phyloP scores from a whole-genome alignment of 1,140 invertebrate species.

The Pseudomyrmex flavicornis region DNA sequence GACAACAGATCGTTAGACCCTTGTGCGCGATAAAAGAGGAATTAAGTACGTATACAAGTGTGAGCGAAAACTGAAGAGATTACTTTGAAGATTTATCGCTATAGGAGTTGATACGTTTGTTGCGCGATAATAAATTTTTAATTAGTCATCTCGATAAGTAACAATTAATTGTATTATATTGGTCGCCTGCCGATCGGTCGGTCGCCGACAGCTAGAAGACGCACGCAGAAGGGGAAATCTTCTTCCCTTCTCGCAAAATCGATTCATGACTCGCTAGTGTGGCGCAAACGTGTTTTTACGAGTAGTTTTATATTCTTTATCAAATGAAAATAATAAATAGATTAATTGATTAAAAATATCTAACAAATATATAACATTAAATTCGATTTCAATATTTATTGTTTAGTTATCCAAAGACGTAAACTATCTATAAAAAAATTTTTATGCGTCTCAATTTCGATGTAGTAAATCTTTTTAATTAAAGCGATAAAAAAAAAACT shows the following conservation, averaged over 20 bases:
- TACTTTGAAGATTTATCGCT: neutral
- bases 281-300: no score
- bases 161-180: neutral
- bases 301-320: no score
- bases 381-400: no score
- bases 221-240: no score
- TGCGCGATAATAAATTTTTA: neutral
- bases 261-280: no score
- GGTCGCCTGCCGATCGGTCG: no score
- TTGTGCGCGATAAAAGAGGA: slow-evolving; percentile 21
- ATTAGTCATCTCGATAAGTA: neutral
- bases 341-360: neutral
- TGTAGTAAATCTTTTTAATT: slow-evolving; percentile 5
- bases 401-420: no score
- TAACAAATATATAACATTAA: neutral
- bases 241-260: no score
- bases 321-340: no score
- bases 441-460: neutral
- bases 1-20: slow-evolving; percentile 41
- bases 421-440: no score
- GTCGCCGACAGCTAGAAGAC: no score
- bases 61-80: slow-evolving; percentile 12
- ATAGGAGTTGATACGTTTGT: no score
- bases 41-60: neutral
- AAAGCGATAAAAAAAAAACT: neutral